Evolutionary conservation across 2,888 invertebrate genomes (phyloP).

Genomic region (Drosophila stalkeri): DNA sequence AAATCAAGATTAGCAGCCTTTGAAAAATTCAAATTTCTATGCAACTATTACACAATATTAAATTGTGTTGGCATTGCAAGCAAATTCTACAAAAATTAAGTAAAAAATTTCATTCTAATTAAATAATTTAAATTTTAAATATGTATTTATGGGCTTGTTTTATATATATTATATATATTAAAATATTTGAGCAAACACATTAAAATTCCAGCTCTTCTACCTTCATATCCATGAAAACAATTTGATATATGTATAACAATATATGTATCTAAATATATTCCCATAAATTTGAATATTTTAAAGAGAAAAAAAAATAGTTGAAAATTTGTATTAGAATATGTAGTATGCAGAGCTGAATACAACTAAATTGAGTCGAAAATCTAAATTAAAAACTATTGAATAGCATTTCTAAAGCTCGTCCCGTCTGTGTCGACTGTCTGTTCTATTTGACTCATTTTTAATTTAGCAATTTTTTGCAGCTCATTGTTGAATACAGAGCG

Average conservation of each 20-base stretch:
- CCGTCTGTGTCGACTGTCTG: not conserved
- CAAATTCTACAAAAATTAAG: not conserved
- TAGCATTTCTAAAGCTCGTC: slow-evolving; percentile 48
- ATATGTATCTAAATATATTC: not conserved
- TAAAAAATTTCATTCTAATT: not conserved
- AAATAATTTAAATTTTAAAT: not conserved
- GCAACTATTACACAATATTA: not conserved
- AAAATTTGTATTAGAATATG: not conserved
- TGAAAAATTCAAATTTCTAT: not conserved
- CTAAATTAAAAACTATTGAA: slow-evolving; percentile 31
- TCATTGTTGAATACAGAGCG: slow-evolving; percentile 35
- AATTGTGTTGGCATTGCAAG: not conserved
- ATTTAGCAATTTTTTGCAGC: slow-evolving; percentile 53
- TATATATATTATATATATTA: not conserved
- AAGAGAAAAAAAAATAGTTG: not conserved
- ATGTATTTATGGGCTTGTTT: not conserved
- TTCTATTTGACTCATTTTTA: slow-evolving; percentile 45
- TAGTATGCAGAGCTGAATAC: slow-evolving; percentile 5
- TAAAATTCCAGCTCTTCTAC: not conserved
- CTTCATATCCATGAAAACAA: not conserved
- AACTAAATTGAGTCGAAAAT: slow-evolving; percentile 38
- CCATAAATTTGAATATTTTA: slow-evolving; percentile 4
- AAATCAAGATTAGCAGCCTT: slow-evolving; percentile 1
- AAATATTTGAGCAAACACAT: slow-evolving; percentile 7
- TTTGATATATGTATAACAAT: not conserved